A percentile compares a stretch with the other conserved stretches of the same genome.
These are phyloP conservation scores for Tortricodes alternella DNA, from an alignment of 2,888 invertebrate species.

Conservation along the genomic window DNA sequence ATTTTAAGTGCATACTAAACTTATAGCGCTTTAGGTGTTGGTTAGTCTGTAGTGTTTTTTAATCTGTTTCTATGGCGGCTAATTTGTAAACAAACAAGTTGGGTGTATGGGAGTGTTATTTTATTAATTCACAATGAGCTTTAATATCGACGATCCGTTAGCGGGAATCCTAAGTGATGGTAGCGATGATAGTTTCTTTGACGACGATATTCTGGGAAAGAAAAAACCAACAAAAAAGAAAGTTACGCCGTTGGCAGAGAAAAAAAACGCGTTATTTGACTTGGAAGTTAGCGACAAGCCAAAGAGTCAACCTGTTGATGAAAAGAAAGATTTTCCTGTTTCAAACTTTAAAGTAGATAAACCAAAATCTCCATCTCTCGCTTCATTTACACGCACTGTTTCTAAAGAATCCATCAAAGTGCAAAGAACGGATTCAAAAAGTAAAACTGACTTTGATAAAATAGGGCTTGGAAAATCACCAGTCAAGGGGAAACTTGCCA, in stretches of 20 bases:
- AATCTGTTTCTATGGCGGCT: slow-evolving; percentile 61
- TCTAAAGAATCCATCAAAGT: slow-evolving; percentile 61
- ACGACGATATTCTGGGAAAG: slow-evolving; percentile 80
- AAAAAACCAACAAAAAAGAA: slow-evolving; percentile 65
- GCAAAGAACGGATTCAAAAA: slow-evolving; percentile 44
- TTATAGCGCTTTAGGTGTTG: too few relatives aligned
- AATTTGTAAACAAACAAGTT: slow-evolving; percentile 53
- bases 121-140: slow-evolving; percentile 67
- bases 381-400: slow-evolving; percentile 48
- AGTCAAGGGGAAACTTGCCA: slow-evolving; percentile 52
- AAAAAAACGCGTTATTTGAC: slow-evolving; percentile 70
- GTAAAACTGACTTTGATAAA: slow-evolving; percentile 36
- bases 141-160: slow-evolving; percentile 84
- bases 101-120: slow-evolving; percentile 1
- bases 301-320: slow-evolving; percentile 40
- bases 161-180: slow-evolving; percentile 86
- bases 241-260: slow-evolving; percentile 53
- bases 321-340: slow-evolving; percentile 45
- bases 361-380: slow-evolving; percentile 45
- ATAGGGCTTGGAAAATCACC: slow-evolving; percentile 54
- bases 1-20: too few relatives aligned
- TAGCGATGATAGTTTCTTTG: slow-evolving; percentile 88
- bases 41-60: slow-evolving; percentile 4
- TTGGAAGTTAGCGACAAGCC: slow-evolving; percentile 51
- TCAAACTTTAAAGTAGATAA: slow-evolving; percentile 49